Evolutionary conservation across 2,888 invertebrate species (phyloP).

Genomic region (Tachina grossa): DNA sequence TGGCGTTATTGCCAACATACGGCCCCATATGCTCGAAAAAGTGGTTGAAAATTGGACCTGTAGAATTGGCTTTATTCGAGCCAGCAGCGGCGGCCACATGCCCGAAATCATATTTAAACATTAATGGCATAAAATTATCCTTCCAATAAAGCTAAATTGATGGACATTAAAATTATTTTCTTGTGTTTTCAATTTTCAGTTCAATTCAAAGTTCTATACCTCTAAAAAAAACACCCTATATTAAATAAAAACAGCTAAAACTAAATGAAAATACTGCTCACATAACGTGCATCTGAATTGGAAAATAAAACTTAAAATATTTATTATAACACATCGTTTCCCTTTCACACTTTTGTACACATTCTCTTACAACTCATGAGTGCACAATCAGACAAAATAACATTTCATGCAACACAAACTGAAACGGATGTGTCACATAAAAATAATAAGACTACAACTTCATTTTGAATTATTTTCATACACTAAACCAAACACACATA

Average conservation of each 20-base stretch:
- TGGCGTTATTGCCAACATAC: too few species aligned
- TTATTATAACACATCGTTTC: slow-evolving; percentile 50
- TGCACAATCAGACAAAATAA: slow-evolving; percentile 21
- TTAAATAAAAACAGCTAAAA: neutral
- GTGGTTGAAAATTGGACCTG: too few species aligned
- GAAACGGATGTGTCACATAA: slow-evolving; percentile 51
- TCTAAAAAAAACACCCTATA: too few species aligned
- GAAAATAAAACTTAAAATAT: slow-evolving; percentile 24
- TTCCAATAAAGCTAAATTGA: too few species aligned
- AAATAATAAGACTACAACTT: slow-evolving; percentile 39
- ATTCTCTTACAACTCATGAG: neutral
- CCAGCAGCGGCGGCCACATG: too few species aligned
- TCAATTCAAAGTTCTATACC: too few species aligned
- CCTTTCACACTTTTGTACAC: neutral
- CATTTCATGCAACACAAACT: slow-evolving; percentile 46
- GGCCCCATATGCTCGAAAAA: too few species aligned
- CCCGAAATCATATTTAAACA: too few species aligned
- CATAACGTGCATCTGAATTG: slow-evolving; percentile 37
- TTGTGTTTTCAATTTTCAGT: too few species aligned
- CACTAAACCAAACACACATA: neutral
- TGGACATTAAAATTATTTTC: too few species aligned
- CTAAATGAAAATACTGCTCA: slow-evolving; percentile 4
- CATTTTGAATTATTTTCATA: neutral
- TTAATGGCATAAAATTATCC: too few species aligned
- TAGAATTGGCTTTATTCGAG: too few species aligned